Conservation (phyloP, 2,797 vertebrate genomes). For the Gephyroberyx darwinii region DNA sequence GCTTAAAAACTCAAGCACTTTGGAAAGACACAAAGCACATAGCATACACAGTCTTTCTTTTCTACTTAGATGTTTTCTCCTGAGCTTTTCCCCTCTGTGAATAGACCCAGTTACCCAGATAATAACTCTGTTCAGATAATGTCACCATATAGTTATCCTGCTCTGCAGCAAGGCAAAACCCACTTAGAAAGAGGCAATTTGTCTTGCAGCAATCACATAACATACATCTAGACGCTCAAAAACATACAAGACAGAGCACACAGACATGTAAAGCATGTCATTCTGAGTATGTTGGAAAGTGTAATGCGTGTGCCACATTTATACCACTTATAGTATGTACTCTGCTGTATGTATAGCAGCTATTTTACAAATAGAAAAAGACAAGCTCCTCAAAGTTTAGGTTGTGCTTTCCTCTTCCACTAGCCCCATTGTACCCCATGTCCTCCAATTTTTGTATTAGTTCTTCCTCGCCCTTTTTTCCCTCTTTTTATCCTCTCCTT, state of each 20-base stretch:
- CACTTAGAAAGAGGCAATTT: constrained; percentile 19
- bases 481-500: constrained; percentile 51
- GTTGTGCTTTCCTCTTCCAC: constrained; percentile 84
- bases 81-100: constrained; percentile 6
- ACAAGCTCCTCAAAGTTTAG: constrained; percentile 81
- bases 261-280: neutral
- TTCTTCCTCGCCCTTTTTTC: constrained; percentile 47
- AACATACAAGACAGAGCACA: constrained; percentile 22
- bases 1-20: neutral
- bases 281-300: neutral
- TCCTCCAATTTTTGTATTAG: constrained; percentile 57
- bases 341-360: constrained; percentile 13
- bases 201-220: constrained; percentile 23
- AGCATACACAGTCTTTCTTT: neutral
- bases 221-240: constrained; percentile 2
- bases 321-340: neutral
- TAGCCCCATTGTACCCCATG: constrained; percentile 58
- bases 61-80: neutral
- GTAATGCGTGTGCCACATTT: constrained; percentile 4
- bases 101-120: neutral
- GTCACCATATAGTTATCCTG: too few relatives aligned
- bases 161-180: neutral
- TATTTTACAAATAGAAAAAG: constrained; percentile 22
- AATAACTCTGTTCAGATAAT: constrained; percentile 3
- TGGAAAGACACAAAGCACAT: neutral